Conservation (phyloP, 1,140 invertebrate species). For the Conus betulinus region DNA sequence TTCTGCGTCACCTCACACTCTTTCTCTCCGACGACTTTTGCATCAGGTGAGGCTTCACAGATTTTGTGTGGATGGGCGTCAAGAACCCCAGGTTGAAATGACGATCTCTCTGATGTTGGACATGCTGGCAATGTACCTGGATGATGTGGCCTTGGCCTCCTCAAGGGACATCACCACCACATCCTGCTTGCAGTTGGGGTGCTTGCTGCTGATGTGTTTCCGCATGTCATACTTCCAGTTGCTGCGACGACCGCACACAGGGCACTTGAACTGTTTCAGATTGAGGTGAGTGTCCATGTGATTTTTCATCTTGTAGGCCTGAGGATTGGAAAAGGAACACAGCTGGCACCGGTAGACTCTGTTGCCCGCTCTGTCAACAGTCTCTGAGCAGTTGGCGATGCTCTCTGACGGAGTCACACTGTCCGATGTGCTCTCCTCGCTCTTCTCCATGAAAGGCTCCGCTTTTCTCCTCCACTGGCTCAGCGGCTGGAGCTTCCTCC, state of each 20-base stretch:
- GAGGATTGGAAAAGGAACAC: slow-evolving; percentile 67
- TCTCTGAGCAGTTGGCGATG: background rate
- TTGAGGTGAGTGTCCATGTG: slow-evolving; percentile 72
- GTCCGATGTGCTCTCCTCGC: background rate
- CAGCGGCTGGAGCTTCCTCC: background rate
- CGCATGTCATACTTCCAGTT: slow-evolving; percentile 75
- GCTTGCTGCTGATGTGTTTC: slow-evolving; percentile 72
- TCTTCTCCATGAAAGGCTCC: background rate
- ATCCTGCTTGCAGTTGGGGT: slow-evolving; percentile 59
- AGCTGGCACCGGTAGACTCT: slow-evolving; percentile 61
- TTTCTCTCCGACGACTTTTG: background rate
- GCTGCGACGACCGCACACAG: slow-evolving; percentile 69
- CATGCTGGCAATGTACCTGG: slow-evolving; percentile 64
- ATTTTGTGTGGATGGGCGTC: background rate
- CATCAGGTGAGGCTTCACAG: background rate
- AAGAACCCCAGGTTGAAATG: slow-evolving; percentile 53
- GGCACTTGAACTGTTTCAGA: slow-evolving; percentile 73
- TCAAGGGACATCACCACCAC: slow-evolving; percentile 68
- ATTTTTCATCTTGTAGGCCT: slow-evolving; percentile 68
- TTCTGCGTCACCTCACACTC: background rate
- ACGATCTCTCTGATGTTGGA: slow-evolving; percentile 62
- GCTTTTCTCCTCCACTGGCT: background rate
- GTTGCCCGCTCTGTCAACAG: slow-evolving; percentile 12
- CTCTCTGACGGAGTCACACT: slow-evolving; percentile 1
- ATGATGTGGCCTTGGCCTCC: slow-evolving; percentile 73